Evolutionary conservation across 2,113 vertebrate genomes (phyloP).

Genomic region (Cryptomyrus ogoouensis): DNA sequence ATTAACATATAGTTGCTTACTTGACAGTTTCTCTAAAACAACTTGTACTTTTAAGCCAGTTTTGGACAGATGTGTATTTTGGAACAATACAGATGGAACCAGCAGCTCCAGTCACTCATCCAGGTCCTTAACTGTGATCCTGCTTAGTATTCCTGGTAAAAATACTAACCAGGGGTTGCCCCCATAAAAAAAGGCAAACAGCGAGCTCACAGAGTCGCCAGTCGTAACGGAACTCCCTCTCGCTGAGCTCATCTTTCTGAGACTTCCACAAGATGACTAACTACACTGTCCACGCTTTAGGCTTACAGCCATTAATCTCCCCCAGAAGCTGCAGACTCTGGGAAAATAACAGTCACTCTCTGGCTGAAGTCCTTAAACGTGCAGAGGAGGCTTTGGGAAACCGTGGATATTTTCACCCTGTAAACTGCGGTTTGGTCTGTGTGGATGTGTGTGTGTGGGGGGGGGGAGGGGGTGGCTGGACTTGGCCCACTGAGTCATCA

Average conservation of each 20-base stretch:
- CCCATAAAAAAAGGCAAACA: not conserved
- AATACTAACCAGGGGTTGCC: not conserved
- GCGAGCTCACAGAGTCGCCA: not conserved
- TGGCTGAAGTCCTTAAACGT: not conserved
- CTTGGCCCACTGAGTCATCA: not conserved
- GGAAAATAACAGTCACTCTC: slow-evolving; percentile 10
- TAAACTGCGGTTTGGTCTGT: not conserved
- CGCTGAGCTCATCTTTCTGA: not conserved
- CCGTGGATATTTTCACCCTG: not conserved
- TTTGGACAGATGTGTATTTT: not conserved
- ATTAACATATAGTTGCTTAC: not conserved
- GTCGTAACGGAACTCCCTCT: not conserved
- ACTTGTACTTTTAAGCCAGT: not conserved
- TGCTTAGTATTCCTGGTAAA: not conserved
- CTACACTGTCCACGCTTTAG: not conserved
- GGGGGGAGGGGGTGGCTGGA: not conserved
- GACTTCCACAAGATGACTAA: not conserved
- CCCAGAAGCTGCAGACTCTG: slow-evolving; percentile 3
- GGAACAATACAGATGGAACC: not conserved
- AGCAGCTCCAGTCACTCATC: not conserved
- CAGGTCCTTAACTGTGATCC: not conserved
- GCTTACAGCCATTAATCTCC: not conserved
- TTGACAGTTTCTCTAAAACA: not conserved
- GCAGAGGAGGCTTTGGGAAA: not conserved
- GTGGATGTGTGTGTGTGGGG: no score